Evolutionary conservation across 2,888 invertebrate species (phyloP), one percentile per base, ranked within the genome.

Genomic region (Electrophaes corylata): DNA sequence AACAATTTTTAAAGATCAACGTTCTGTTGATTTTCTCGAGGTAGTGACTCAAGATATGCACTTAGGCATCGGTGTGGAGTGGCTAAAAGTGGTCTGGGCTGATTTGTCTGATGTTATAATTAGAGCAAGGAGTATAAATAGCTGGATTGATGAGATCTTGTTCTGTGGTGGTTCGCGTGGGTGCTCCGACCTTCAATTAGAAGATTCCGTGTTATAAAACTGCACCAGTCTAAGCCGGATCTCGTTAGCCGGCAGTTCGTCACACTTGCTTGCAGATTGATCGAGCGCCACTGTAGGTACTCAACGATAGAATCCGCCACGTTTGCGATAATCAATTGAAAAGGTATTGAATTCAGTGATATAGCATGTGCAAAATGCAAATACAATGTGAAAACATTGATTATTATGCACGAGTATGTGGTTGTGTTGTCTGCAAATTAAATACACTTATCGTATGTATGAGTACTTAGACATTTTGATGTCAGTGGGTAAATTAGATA

Each of bases 401-500:
- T 79, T 74, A 77, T 62, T 57, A n/a, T n/a, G n/a, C n/a, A n/a
- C n/a, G 56, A 61, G 54, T 55, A 59, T 33, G 18, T 66, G 54
- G 60, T 73, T 62, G 67, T 60, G 69, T 71, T 72, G 73, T 66
- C 66, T 66, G 69, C 68, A 73, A 79, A 77, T 72, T 75, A 78
- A 74, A 75, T 70, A 76, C 59, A 70, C 71, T 77, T 79, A 83
- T 81, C 80, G 67, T 71, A 64, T 73, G 71, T 75, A 65, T 65
- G n/a, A 18, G 48, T 40, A 40, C 40, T 12, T 19, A 66, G 72
- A 77, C 68, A 72, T 75, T 79, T 79, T 73, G 70, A 76, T 83
- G 81, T 83, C 71, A 86, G 81, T 85, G 65, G 82, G 85, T 79
- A 76, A 84, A 78, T 76, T 70, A 79, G 87, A 88, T 86, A 87